A percentile compares a stretch with the other conserved stretches of the same genome.
Evolutionary conservation across 2,797 vertebrate genomes (phyloP).

Genomic region (Heteromormyrus szaboi): DNA sequence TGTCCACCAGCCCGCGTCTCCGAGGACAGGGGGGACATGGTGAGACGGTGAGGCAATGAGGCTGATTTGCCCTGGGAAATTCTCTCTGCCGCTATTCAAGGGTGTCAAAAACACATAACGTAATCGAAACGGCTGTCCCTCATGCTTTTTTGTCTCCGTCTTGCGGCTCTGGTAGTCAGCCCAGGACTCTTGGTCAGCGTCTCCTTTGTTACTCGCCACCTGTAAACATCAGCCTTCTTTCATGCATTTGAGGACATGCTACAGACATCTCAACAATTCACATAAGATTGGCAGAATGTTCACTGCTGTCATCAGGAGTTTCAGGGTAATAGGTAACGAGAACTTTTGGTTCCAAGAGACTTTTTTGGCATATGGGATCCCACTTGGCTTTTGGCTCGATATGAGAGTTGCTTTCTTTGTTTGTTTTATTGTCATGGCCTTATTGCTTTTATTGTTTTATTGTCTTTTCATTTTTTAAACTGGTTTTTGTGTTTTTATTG

Average conservation of each 20-base stretch:
- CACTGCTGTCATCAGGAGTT: background rate
- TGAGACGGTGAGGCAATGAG: background rate
- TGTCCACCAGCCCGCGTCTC: background rate
- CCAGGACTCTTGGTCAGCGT: background rate
- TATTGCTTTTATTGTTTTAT: background rate
- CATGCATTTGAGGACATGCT: background rate
- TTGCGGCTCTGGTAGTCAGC: background rate
- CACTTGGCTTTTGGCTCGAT: background rate
- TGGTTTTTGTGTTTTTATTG: background rate
- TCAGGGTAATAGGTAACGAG: background rate
- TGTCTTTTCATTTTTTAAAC: background rate
- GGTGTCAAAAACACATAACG: background rate
- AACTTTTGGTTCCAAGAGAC: background rate
- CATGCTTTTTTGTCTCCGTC: background rate
- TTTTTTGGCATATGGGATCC: background rate
- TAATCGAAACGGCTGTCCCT: background rate
- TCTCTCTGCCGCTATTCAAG: background rate
- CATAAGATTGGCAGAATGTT: background rate
- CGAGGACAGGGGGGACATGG: background rate
- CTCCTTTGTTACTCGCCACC: background rate
- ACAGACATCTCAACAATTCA: background rate
- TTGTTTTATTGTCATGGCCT: background rate
- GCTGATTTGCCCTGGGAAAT: background rate
- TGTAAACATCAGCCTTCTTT: background rate
- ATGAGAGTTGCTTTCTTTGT: background rate